Evolutionary conservation across 2,113 vertebrate genomes (phyloP).

Genomic region (Lipotes vexillifer): DNA sequence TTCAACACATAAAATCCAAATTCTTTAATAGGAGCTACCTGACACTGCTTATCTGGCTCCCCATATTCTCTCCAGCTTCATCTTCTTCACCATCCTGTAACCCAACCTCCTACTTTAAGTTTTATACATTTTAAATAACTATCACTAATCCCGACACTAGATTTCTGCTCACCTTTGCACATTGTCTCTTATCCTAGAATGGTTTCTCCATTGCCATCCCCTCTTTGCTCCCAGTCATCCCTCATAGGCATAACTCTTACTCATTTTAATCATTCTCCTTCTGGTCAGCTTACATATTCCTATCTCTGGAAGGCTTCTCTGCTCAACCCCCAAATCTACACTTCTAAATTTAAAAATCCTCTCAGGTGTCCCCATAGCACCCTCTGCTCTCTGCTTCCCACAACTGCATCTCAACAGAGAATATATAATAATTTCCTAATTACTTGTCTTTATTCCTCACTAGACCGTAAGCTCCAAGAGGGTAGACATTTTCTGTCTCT

Average conservation of each 20-base stretch:
- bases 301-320: not conserved
- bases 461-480: not conserved
- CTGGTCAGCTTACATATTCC: no score
- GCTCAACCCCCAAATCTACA: not conserved
- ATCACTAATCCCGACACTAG: not conserved
- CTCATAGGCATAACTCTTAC: no score
- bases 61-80: not conserved
- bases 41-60: not conserved
- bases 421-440: not conserved
- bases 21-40: not conserved
- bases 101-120: rapidly evolving
- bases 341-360: not conserved
- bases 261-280: not conserved
- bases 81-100: not conserved
- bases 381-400: not conserved
- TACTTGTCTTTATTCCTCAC: not conserved
- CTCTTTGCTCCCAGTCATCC: rapidly evolving
- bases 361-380: not conserved
- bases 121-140: not conserved
- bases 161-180: not conserved
- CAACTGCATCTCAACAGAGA: not conserved
- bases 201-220: not conserved
- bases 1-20: not conserved
- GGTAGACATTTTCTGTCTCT: not conserved
- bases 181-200: not conserved